Base-by-base conservation (phyloP, 92 coral and sea anemone genomes). In the Nematostella vectensis region DNA sequence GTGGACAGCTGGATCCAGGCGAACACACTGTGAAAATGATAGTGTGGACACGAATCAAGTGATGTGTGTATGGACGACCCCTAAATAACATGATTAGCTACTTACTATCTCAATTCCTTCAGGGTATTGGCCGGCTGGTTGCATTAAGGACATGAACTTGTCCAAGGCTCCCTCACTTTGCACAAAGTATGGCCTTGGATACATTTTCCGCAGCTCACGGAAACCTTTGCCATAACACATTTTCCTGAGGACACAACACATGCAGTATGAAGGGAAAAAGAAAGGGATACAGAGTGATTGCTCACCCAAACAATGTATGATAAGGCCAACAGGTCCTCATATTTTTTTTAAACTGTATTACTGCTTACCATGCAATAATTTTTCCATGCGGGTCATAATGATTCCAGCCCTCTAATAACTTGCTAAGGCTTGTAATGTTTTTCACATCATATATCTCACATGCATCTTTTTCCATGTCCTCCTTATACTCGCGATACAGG, bases 101-200 rank as follows among this genome's bases (percentile, higher is more conserved):
- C 54, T 2, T 18, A 66, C 72, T 45, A 66, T 49, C 30, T 54
- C 55, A 66, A 66, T 69, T 19, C 70, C 43, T 26, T 50, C 57
- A 43, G 81, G 71, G 24, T 54, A 51, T 24, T 55, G 62, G 11
- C 72, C 74, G 30, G 38, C 59, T 50, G 95, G 84, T 43, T 85
- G 95, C 57, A 85, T n/a, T 37, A 85, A 64, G 24, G 63, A 51
- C 12, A 85, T 43, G 19, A 72, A 37, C 50, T 85, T 85, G 19
- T 85, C 88, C 30, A 85, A 47, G 31, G 95, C 80, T 3, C 95
- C 95, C 19, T 85, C 95, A 67, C 67, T 70, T 45, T 85, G 88
- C 18, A 85, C 83, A 71, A 83, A 85, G 56, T 85, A 85, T 0
- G 95, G 95, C 11, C 95, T 68, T 29, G 80, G 95, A 52, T 75